Base-by-base conservation (phyloP, 2,888 invertebrate genomes). In the Phalera bucephala region DNA sequence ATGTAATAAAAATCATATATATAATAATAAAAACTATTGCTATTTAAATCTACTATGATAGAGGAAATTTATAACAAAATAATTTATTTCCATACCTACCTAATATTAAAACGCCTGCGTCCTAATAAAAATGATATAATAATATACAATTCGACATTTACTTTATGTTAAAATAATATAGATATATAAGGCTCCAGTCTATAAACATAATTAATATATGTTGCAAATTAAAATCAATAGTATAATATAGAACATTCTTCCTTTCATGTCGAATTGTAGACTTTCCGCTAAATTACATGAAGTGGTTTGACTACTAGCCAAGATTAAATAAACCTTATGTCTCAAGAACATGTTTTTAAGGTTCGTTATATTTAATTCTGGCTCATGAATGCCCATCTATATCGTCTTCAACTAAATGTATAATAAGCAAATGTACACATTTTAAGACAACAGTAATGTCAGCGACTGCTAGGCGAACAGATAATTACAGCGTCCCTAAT, bases 401-500 rank as follows among this genome's bases (percentile, higher is more conserved):
- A 52, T 44, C 31, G 34, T 45, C 40, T 40, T 52, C 37, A 54
- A 60, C 57, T 40, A 53, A 66, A 61, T 49, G 59, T 29, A 38
- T 35, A 59, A 52, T 45, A 63, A 60, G 64, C 58, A 51, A 56
- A 57, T 64, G 41, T 61, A 66, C 60, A 58, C 47, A 59, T 51
- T 44, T 49, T 31, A 44, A 52, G 61, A 66, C 54, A 64, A 67
- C 63, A 67, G 40, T 33, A 31, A 54, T 60, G 62, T 59, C 67
- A 63, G 68, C 70, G 58, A 62, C 60, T 45, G 63, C 67, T 66
- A 72, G 63, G 69, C 72, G 58, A 72, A 46, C 57, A 53, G 58
- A 65, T 67, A 71, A 71, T 65, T 66, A 77, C 72, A 79, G 71
- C 75, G 58, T 48, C 68, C 69, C 70, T 73, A 71, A 48, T 56